Evolutionary conservation across 2,797 vertebrate species (phyloP).

Genomic region (Parambassis ranga): DNA sequence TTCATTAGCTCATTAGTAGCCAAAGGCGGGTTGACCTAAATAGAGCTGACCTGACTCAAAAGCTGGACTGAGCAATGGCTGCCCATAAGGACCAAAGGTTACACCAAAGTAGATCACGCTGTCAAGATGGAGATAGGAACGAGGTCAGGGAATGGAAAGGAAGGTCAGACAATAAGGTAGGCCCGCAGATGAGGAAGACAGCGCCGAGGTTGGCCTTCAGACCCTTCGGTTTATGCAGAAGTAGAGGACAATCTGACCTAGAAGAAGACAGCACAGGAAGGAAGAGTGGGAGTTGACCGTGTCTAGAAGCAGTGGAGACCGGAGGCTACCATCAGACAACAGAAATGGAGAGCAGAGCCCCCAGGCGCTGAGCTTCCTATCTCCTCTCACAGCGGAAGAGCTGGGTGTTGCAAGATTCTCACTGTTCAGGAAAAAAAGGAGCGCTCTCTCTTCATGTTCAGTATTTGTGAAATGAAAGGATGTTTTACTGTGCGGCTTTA

Average conservation of each 20-base stretch:
- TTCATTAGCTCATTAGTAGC: conserved; percentile 47
- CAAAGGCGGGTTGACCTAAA: conserved; percentile 62
- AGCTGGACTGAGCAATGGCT: conserved; percentile 22
- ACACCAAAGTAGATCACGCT: conserved; percentile 56
- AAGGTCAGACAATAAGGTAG: conserved; percentile 57
- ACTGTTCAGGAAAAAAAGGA: neutral
- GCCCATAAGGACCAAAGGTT: conserved; percentile 58
- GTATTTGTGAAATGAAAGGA: conserved; percentile 1
- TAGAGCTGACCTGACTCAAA: conserved; percentile 36
- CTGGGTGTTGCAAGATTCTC: conserved; percentile 42
- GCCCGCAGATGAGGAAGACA: conserved; percentile 37
- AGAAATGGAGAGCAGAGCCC: conserved; percentile 23
- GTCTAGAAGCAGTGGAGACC: conserved; percentile 15
- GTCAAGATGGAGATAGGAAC: conserved; percentile 37
- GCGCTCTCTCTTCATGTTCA: conserved; percentile 5
- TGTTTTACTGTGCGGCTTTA: neutral
- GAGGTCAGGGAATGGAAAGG: conserved; percentile 38
- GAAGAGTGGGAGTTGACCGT: conserved; percentile 13
- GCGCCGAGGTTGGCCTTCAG: conserved; percentile 29
- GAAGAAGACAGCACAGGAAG: conserved; percentile 15
- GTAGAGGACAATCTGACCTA: conserved; percentile 58
- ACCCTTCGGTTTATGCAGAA: conserved; percentile 31
- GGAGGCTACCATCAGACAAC: conserved; percentile 32
- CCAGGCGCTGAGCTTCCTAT: conserved; percentile 26
- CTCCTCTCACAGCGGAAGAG: conserved; percentile 41